Evolutionary conservation across 1,140 invertebrate species (phyloP).

Genomic region (Euwallacea similis): DNA sequence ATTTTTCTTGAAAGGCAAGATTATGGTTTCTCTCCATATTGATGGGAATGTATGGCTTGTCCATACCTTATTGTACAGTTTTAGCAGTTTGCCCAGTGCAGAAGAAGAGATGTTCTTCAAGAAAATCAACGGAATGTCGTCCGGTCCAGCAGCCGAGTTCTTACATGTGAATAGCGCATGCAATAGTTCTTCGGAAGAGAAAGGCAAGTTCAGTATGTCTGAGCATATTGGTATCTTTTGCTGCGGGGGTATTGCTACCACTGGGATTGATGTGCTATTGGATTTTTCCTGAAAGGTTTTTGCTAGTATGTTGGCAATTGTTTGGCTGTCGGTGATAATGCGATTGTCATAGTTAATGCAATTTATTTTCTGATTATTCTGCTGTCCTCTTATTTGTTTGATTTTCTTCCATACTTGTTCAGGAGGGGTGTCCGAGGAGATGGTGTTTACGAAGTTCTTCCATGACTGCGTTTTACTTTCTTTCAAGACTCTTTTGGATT

Average conservation of each 20-base stretch:
- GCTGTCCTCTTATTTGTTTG: constrained; percentile 13
- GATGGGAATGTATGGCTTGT: neutral
- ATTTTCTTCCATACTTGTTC: constrained; percentile 24
- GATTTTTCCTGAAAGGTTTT: constrained; percentile 13
- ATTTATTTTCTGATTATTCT: constrained; percentile 8
- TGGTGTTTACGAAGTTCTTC: neutral
- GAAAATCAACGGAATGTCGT: constrained; percentile 21
- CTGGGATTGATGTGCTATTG: constrained; percentile 9
- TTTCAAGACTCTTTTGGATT: constrained; percentile 21
- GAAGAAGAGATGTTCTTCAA: constrained; percentile 12
- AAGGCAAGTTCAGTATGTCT: constrained; percentile 10
- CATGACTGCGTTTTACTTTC: constrained; percentile 23
- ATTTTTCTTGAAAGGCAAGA: constrained; percentile 23
- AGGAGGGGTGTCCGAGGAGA: constrained; percentile 7
- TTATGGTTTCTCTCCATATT: constrained; percentile 20
- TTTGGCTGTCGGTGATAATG: constrained; percentile 15
- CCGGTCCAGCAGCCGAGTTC: constrained; percentile 19
- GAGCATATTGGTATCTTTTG: neutral
- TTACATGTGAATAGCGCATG: constrained; percentile 1
- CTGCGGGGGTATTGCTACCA: neutral
- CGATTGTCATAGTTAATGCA: constrained; percentile 5
- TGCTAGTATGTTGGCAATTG: constrained; percentile 14
- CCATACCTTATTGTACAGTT: constrained; percentile 10
- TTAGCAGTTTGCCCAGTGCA: neutral
- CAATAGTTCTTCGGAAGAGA: constrained; percentile 19